phyloP scores from a whole-genome alignment of 2,113 vertebrate species.

The Lepidothrix coronata region DNA sequence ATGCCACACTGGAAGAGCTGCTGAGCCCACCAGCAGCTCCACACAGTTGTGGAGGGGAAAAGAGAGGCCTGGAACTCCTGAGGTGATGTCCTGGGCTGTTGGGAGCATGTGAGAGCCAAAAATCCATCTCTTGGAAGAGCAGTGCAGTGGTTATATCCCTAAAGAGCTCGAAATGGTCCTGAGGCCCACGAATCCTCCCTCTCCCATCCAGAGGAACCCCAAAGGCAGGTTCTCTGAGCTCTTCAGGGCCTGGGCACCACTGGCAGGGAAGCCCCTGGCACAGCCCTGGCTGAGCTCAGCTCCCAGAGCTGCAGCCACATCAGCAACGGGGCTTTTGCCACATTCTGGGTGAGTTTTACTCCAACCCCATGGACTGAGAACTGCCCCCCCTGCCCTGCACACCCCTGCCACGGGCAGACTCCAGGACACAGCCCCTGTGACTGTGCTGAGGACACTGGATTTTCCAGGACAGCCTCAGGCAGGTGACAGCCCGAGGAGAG shows the following conservation, averaged over 20 bases:
- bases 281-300: not conserved
- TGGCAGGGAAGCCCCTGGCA: not conserved
- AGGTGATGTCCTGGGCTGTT: not conserved
- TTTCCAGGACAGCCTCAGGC: not conserved
- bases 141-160: not conserved
- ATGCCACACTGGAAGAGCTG: not conserved
- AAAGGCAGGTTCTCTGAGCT: not conserved
- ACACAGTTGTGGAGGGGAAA: not conserved
- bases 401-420: not conserved
- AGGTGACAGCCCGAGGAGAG: rapidly evolving
- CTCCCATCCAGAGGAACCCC: not conserved
- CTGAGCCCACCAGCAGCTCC: not conserved
- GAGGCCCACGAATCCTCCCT: not conserved
- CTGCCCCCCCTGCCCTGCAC: not conserved
- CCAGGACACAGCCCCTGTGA: not conserved
- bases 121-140: not conserved
- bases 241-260: not conserved
- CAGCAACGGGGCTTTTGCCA: not conserved
- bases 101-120: not conserved
- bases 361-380: not conserved
- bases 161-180: not conserved
- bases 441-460: not conserved
- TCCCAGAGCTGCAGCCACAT: not conserved
- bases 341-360: not conserved
- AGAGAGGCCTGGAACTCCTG: not conserved